These are phyloP conservation scores for Petrolisthes manimaculis DNA, from an alignment of 2,888 invertebrate genomes.

Conservation along the genomic window DNA sequence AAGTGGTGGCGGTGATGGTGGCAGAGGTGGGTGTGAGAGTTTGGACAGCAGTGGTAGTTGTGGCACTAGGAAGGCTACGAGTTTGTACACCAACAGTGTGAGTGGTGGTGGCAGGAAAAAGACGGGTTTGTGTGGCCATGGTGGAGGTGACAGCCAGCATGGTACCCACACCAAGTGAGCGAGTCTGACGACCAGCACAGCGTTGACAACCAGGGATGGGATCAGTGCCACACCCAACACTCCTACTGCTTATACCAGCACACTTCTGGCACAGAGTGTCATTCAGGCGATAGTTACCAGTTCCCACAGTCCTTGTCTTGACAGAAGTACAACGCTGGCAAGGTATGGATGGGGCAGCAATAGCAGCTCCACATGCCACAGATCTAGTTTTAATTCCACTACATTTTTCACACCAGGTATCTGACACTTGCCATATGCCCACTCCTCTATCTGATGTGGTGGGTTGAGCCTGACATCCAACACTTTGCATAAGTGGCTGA, in stretches of 20 bases:
- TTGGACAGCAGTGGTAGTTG: neutral
- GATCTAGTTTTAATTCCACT: constrained; percentile 72
- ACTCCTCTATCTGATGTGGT: constrained; percentile 72
- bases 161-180: constrained; percentile 75
- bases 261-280: constrained; percentile 73
- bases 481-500: constrained; percentile 56
- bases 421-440: constrained; percentile 70
- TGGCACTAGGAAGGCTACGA: neutral
- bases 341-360: neutral
- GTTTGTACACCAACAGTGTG: neutral
- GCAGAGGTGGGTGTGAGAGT: neutral
- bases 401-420: constrained; percentile 73
- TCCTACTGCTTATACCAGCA: constrained; percentile 70
- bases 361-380: constrained; percentile 73
- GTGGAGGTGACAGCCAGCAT: neutral
- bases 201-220: constrained; percentile 74
- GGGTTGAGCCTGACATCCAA: constrained; percentile 68
- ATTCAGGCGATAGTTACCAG: constrained; percentile 72
- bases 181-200: constrained; percentile 70
- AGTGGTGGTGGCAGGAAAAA: neutral
- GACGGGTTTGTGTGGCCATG: neutral
- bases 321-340: constrained; percentile 64
- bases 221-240: constrained; percentile 70
- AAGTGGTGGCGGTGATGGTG: neutral
- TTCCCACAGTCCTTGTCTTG: constrained; percentile 45